Conservation (phyloP, 2,797 vertebrate genomes). For the Anabas testudineus region DNA sequence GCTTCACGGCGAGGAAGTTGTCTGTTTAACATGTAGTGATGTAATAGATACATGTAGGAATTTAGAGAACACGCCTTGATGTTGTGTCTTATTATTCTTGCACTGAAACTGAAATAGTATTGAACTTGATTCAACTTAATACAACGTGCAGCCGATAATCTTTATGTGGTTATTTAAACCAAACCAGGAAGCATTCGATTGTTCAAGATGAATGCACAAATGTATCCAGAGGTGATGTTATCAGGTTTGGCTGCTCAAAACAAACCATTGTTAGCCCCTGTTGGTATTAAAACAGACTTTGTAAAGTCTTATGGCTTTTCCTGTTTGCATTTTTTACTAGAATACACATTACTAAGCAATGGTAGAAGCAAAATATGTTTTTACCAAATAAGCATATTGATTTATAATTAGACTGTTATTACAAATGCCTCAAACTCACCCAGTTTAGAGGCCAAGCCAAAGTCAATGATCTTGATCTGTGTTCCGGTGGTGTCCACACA, state of each 20-base stretch:
- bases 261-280: not conserved
- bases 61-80: slow-evolving; percentile 26
- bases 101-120: too few species aligned
- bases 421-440: slow-evolving; percentile 75
- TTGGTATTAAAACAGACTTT: slow-evolving; percentile 6
- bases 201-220: not conserved
- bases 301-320: slow-evolving; percentile 15
- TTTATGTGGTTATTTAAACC: not conserved
- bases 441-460: slow-evolving; percentile 87
- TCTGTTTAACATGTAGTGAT: slow-evolving; percentile 17
- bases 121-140: not conserved
- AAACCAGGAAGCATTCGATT: slow-evolving; percentile 15
- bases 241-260: not conserved
- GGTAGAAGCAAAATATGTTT: not conserved
- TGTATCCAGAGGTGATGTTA: not conserved
- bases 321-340: not conserved
- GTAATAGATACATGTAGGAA: slow-evolving; percentile 1
- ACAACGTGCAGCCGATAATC: not conserved
- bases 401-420: not conserved
- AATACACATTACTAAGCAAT: not conserved
- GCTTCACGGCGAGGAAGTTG: not conserved
- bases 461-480: slow-evolving; percentile 90
- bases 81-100: slow-evolving; percentile 30
- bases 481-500: slow-evolving; percentile 84
- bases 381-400: not conserved